Evolutionary conservation across 2,888 invertebrate species (phyloP), one percentile per base, ranked within the genome.

Genomic region (Drosophila rellima): DNA sequence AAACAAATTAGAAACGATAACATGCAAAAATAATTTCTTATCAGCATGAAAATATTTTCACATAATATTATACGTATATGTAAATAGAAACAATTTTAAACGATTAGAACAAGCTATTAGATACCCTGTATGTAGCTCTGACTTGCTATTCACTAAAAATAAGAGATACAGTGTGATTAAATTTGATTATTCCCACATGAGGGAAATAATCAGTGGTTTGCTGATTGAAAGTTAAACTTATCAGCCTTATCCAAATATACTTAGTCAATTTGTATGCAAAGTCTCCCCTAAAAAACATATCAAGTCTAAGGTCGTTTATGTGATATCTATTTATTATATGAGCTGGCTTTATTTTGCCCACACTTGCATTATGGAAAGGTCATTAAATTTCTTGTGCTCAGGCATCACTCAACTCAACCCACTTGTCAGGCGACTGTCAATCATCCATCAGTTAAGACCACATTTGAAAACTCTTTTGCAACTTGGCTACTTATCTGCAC

Each of bases 1-100:
- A 77, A 74, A 80, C 74, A 79, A 88, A 88, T 88, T 88, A 76
- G 67, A 78, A 76, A 89, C 74, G 74, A 88, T 79, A 80, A 78
- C 68, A 74, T 48, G 71, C 56, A 60, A 29, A 59, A 35, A 47
- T 48, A 20, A 62, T 59, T 62, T 60, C 55, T 67, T 78, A 77
- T 59, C 74, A 68, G 20, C 51, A 55, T 50, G 66, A 17, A 60
- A 61, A 59, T 47, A 42, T 52, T 47, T 31, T 40, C 8, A 42
- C 56, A 40, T 20, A 35, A 54, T 35, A 26, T 4, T 3, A 13
- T 33, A 11, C 13, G 13, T 17, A 17, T 8, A 33, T 33, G 13
- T 15, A 8, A 5, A 20, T 37, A 20, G 7, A 51, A 18, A 31
- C 13, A 1, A 13, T 17, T 15, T 18, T 45, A 8, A 33, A 48